Evolutionary conservation across 2,113 vertebrate genomes (phyloP).

Genomic region (Ptychochromis oligacanthus): DNA sequence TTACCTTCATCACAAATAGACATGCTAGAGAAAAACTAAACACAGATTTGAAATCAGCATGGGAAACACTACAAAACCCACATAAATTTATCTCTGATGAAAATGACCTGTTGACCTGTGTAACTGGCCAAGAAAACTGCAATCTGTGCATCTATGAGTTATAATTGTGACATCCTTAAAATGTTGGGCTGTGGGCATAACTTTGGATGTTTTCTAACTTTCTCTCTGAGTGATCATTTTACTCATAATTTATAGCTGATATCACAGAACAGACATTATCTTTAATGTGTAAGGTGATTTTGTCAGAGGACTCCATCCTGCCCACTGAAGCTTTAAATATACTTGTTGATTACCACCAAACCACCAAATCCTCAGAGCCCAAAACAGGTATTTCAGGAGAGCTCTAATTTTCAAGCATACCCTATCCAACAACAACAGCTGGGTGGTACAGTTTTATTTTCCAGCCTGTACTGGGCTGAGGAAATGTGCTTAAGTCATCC

Average conservation of each 20-base stretch:
- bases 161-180: not conserved
- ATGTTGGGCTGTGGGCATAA: not conserved
- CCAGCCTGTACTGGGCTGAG: accelerated
- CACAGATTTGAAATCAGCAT: too few relatives aligned
- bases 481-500: not conserved
- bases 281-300: not conserved
- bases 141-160: too few relatives aligned
- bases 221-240: not conserved
- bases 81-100: too few relatives aligned
- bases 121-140: too few relatives aligned
- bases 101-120: too few relatives aligned
- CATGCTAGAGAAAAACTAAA: too few relatives aligned
- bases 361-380: too few relatives aligned
- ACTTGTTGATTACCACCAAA: not conserved
- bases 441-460: not conserved
- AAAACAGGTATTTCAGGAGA: not conserved
- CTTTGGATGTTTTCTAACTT: not conserved
- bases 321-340: not conserved
- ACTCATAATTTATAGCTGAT: not conserved
- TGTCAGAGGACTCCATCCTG: not conserved
- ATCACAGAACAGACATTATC: not conserved
- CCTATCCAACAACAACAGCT: not conserved
- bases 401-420: not conserved
- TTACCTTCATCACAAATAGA: too few relatives aligned
- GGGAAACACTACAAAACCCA: too few relatives aligned